A percentile compares a stretch with the other conserved stretches of the same genome.
Evolutionary conservation across 2,797 vertebrate genomes (phyloP).

Genomic region (Buphagus erythrorhynchus): DNA sequence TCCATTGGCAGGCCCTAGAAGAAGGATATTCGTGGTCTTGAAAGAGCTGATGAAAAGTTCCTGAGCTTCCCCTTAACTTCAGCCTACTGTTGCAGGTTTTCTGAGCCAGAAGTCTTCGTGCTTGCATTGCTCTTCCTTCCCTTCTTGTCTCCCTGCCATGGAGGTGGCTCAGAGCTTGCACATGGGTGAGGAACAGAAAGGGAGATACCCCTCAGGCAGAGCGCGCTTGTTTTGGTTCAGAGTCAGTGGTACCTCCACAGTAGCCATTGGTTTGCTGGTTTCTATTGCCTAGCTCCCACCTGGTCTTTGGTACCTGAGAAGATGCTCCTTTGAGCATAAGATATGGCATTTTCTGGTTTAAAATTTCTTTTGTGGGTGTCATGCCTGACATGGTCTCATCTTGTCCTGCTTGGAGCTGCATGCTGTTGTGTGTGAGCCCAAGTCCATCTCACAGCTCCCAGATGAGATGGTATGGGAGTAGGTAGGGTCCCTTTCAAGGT

Average conservation of each 20-base stretch:
- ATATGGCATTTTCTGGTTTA: not conserved
- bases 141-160: not conserved
- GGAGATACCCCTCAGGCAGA: not conserved
- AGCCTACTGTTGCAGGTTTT: not conserved
- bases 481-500: not conserved
- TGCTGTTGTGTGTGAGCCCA: not conserved
- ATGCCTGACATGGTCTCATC: not conserved
- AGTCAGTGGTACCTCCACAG: not conserved
- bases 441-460: not conserved
- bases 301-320: not conserved
- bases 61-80: not conserved
- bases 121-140: not conserved
- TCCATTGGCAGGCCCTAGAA: not conserved
- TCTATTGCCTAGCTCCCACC: not conserved
- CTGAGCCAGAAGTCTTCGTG: not conserved
- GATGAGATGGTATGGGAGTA: not conserved
- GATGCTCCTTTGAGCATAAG: not conserved
- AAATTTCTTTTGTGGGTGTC: not conserved
- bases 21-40: not conserved
- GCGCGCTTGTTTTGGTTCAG: not conserved
- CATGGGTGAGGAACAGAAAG: rapidly evolving
- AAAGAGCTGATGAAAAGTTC: not conserved
- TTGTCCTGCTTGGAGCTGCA: not conserved
- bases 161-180: not conserved
- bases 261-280: not conserved